phyloP scores from a whole-genome alignment of 2,888 invertebrate species.

The Galerucella nymphaeae region DNA sequence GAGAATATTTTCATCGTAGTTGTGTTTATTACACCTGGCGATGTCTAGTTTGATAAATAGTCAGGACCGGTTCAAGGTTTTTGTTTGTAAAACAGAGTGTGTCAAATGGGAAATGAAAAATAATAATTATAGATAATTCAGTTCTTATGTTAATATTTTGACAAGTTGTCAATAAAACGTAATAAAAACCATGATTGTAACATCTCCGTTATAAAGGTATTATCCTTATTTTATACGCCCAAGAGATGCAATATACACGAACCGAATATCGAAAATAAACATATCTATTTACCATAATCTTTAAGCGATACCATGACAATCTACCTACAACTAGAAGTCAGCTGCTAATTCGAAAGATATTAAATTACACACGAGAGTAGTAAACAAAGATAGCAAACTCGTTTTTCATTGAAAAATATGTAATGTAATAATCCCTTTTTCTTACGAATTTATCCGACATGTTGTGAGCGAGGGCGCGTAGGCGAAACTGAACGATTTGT shows the following conservation, averaged over 20 bases:
- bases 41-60: background rate
- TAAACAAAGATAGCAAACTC: slow-evolving; percentile 29
- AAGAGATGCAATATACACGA: slow-evolving; percentile 13
- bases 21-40: background rate
- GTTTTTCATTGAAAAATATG: slow-evolving; percentile 31
- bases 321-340: slow-evolving; percentile 25
- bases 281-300: slow-evolving; percentile 34
- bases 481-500: slow-evolving; percentile 28
- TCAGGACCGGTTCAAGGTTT: background rate
- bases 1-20: too few species aligned
- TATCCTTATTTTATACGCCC: slow-evolving; percentile 15
- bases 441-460: slow-evolving; percentile 31
- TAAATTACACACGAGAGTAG: slow-evolving; percentile 25
- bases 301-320: slow-evolving; percentile 18
- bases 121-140: background rate
- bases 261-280: slow-evolving; percentile 32
- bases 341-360: slow-evolving; percentile 25
- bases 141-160: background rate
- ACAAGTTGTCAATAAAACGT: background rate
- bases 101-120: too few species aligned
- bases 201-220: background rate
- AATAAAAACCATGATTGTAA: background rate
- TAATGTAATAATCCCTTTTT: slow-evolving; percentile 27
- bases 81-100: background rate
- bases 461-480: slow-evolving; percentile 18